These are phyloP conservation scores for Gobio gobio DNA, from an alignment of 2,113 vertebrate genomes.

Conservation along the genomic window DNA sequence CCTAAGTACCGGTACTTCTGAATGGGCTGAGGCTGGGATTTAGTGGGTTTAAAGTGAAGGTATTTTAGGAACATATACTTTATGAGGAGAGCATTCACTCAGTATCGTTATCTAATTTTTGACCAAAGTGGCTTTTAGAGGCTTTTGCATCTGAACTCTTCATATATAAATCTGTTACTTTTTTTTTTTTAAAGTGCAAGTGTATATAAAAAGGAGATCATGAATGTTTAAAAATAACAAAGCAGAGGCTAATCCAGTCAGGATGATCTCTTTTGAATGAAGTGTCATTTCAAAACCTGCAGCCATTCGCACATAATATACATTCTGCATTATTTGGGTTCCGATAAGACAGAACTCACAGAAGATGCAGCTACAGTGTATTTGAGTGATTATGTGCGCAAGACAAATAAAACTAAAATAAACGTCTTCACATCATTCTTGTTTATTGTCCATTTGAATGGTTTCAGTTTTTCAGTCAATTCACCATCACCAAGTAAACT, in stretches of 20 bases:
- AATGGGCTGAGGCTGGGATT: no score
- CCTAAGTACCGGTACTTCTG: no score
- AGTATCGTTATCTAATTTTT: no score
- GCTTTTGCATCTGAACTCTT: no score
- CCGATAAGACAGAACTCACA: background rate
- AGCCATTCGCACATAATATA: no score
- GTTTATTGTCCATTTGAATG: slow-evolving; percentile 14
- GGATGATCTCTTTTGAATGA: background rate
- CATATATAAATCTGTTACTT: no score
- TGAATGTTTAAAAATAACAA: background rate
- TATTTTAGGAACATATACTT: no score
- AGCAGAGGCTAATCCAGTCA: background rate
- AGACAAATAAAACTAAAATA: background rate
- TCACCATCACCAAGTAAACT: slow-evolving; percentile 10
- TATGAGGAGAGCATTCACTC: no score
- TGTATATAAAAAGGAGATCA: background rate
- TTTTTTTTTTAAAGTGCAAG: background rate
- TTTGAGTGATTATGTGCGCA: background rate
- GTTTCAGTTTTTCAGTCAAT: background rate
- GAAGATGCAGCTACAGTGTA: background rate
- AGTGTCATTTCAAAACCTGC: background rate
- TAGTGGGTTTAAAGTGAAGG: no score
- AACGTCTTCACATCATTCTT: background rate
- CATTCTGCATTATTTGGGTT: background rate
- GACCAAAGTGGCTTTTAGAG: no score